Conservation (phyloP, 2,113 vertebrate species). For the Chiloscyllium plagiosum region DNA sequence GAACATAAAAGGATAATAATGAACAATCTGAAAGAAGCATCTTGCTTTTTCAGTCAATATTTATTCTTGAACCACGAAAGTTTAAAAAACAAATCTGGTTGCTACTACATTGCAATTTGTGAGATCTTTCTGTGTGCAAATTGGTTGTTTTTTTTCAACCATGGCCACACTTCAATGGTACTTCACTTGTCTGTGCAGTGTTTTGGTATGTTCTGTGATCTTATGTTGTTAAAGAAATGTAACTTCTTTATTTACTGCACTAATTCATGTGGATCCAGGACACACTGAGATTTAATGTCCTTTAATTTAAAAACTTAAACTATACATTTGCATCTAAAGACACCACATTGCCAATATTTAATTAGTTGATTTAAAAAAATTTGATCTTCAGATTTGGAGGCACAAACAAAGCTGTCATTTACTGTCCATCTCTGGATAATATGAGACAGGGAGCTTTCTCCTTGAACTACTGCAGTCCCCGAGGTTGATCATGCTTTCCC, state of each 20-base stretch:
- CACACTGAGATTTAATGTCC: background rate
- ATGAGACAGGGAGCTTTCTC: background rate
- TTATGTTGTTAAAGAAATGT: background rate
- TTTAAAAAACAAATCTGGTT: background rate
- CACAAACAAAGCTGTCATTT: background rate
- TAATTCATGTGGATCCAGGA: background rate
- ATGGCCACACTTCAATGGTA: background rate
- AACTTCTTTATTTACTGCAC: background rate
- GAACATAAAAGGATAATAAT: background rate
- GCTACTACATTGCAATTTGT: background rate
- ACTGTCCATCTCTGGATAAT: background rate
- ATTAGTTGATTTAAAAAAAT: background rate
- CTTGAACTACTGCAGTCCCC: background rate
- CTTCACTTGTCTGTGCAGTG: background rate
- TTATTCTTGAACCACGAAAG: background rate
- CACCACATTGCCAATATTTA: background rate
- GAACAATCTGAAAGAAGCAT: background rate
- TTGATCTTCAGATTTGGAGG: background rate
- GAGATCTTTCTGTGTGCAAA: background rate
- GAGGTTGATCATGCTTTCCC: background rate
- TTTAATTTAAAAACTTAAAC: background rate
- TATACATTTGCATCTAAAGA: background rate
- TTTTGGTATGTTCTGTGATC: background rate
- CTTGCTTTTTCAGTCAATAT: background rate
- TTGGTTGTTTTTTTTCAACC: too few relatives aligned